phyloP scores from a whole-genome alignment of 2,888 invertebrate species.

The Hedychridium roseum region DNA sequence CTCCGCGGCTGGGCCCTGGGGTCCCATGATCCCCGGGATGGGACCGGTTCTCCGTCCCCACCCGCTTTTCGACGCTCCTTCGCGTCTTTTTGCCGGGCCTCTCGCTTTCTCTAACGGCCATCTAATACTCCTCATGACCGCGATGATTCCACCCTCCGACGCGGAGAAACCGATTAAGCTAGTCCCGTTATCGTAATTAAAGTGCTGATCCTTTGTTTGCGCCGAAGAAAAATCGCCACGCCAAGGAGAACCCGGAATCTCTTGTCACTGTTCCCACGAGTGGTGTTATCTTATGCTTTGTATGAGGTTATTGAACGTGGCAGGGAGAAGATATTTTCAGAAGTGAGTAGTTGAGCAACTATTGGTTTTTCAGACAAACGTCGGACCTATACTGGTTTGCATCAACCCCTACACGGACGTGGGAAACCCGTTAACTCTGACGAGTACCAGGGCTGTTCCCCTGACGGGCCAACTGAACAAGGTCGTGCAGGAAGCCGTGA shows the following conservation, averaged over 20 bases:
- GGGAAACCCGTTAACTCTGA: conserved; percentile 86
- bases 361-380: conserved; percentile 90
- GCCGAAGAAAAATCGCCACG: no score
- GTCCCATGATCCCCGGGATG: conserved; percentile 15
- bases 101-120: conserved; percentile 41
- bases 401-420: conserved; percentile 90
- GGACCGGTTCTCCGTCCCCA: conserved; percentile 42
- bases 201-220: no score
- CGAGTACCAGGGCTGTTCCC: conserved; percentile 78
- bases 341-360: conserved; percentile 1
- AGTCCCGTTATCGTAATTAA: background rate
- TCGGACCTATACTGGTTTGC: conserved; percentile 89
- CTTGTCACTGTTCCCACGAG: no score
- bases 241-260: no score
- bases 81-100: conserved; percentile 10
- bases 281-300: no score
- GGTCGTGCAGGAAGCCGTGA: conserved; percentile 90
- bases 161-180: background rate
- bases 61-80: conserved; percentile 12
- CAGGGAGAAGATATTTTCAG: no score
- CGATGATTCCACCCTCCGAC: no score
- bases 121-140: conserved; percentile 27
- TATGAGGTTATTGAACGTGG: no score
- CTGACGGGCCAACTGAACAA: conserved; percentile 84
- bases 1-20: conserved; percentile 5